Evolutionary conservation across 2,797 vertebrate genomes (phyloP).

Genomic region (Sciurus vulgaris): DNA sequence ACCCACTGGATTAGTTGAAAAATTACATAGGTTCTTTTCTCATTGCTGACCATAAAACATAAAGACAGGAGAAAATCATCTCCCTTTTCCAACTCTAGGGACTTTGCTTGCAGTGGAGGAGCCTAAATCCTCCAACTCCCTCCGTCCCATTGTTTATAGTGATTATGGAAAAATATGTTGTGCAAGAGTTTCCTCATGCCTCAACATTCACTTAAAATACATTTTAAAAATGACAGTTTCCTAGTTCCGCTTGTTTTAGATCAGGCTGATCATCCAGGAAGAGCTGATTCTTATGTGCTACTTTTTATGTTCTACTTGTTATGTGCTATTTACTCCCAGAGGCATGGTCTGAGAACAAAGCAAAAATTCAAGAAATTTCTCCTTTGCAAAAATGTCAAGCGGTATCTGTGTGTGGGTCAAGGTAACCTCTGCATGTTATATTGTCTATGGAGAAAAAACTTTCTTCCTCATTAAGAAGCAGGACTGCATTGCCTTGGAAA

Average conservation of each 20-base stretch:
- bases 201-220: not conserved
- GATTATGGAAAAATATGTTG: not conserved
- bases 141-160: not conserved
- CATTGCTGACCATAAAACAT: not conserved
- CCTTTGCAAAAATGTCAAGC: not conserved
- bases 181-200: not conserved
- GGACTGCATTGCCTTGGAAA: not conserved
- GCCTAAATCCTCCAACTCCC: not conserved
- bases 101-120: not conserved
- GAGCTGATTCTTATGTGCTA: not conserved
- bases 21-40: not conserved
- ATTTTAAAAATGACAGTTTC: not conserved
- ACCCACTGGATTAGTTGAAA: not conserved
- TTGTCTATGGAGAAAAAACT: not conserved
- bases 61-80: not conserved
- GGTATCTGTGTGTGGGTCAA: slow-evolving; percentile 5
- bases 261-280: not conserved
- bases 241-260: not conserved
- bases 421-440: not conserved
- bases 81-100: not conserved
- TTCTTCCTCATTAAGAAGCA: not conserved
- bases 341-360: not conserved
- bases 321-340: not conserved
- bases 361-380: not conserved
- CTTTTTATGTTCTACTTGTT: not conserved